Base-by-base conservation (phyloP, 2,888 invertebrate genomes). In the Drosophila buzzatii region DNA sequence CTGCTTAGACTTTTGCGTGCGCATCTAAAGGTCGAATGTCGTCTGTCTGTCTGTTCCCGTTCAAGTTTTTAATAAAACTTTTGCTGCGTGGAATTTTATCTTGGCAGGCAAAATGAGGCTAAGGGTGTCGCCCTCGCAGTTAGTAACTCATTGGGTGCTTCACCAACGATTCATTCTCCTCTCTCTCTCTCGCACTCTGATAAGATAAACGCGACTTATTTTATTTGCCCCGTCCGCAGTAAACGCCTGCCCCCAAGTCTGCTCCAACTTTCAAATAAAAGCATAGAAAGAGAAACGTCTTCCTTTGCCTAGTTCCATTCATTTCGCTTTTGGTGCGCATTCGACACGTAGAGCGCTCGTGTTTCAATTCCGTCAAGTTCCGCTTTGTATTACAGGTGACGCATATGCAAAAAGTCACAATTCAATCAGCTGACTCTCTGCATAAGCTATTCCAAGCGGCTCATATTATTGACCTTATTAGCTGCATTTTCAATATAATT, bases 191-290 rank as follows among this genome's bases (percentile, higher is more conserved):
- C 27, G n/a, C 49, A 10, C 64, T 58, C n/a, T 20, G 77, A 78
- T 78, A 78, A 78, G 78, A 78, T 78, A 78, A 78, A 64, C 61
- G 56, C 71, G 67, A 76, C 70, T 79, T 63, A 62, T 71, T 76
- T 37, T 76, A 76, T 80, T 79, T 76, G 65, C 53, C 57, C 51
- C 68, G 57, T 49, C 64, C 41, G 57, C 31, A 51, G 8, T 23
- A 37, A 45, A 33, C 45, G 53, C 57, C 59, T 23, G 9, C 18
- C n/a, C 18, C 4, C 33, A 16, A 18, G 41, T 7, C 27, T 27
- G 10, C 2, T 12, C 2, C n/a, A 12, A 20, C 2, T 39, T 12
- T 18, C 35, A 37, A 37, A 9, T 16, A 23, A 23, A 37, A 37
- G 27, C 5, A 33, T 31, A 33, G 18, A 51, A 33, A 51, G 18